Percentiles rank a stretch among this genome's conserved stretches.
Conservation (phyloP, 1,140 invertebrate species). For the Trinorchestia longiramus region DNA sequence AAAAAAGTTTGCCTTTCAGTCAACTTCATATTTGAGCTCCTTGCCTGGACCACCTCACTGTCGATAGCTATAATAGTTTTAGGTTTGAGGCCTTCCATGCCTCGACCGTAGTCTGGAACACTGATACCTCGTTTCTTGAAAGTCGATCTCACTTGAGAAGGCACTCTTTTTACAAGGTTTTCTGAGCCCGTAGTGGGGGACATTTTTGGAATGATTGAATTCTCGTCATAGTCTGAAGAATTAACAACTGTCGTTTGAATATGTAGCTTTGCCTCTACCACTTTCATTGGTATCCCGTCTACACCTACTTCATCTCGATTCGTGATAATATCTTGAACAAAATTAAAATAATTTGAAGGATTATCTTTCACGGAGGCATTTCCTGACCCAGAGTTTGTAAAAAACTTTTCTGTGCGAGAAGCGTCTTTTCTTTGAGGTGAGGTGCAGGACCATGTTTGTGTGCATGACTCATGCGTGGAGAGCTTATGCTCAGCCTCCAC, state of each 20-base stretch:
- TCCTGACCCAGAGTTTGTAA: background rate
- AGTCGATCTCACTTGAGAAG: background rate
- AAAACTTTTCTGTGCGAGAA: background rate
- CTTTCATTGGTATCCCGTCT: background rate
- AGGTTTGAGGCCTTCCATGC: background rate
- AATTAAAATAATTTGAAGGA: background rate
- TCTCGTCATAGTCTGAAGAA: background rate
- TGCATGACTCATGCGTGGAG: background rate
- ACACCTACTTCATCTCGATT: background rate
- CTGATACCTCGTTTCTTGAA: slow-evolving; percentile 39
- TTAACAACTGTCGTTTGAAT: background rate
- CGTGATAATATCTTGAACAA: background rate
- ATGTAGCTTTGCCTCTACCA: background rate
- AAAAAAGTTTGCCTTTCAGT: background rate
- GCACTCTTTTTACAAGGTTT: background rate
- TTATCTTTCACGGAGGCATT: background rate
- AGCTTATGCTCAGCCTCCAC: background rate
- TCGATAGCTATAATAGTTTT: background rate
- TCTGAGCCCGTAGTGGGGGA: background rate
- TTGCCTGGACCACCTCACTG: background rate
- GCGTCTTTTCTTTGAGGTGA: background rate
- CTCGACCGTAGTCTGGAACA: slow-evolving; percentile 35
- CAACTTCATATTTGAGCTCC: background rate
- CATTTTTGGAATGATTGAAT: background rate
- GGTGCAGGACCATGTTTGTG: background rate